Evolutionary conservation across 37 sponge, comb jelly and placozoan species (phyloP), one percentile per base, ranked within the genome.

Genomic region (Mnemiopsis leidyi): DNA sequence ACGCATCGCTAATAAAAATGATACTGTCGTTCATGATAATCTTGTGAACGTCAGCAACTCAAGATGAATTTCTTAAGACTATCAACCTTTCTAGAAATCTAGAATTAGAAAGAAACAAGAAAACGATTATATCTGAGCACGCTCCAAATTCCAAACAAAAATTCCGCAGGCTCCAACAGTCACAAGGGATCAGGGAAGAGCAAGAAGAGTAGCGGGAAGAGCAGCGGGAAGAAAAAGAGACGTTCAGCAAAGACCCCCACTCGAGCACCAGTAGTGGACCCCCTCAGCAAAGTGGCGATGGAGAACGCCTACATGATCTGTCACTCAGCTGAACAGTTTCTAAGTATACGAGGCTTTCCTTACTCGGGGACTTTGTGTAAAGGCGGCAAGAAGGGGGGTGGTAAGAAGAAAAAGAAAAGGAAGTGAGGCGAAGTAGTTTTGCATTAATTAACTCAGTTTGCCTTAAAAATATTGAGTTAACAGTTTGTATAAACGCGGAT

Each of bases 371-470:
- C 90, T 3, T 32, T 32, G 90, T 85, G 90, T 28, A 85, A 85
- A 37, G 90, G 90, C 18, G 90, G 90, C 9, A 37, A 37, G 26
- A 85, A 85, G 90, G 36, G 36, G 48, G 61, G 61, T 1, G 90
- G 90, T 25, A 40, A 40, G 90, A 39, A 39, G 26, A 85, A 85
- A 37, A 85, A 85, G 61, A 85, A 85, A 28, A 39, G 82, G 82
- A 79, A 79, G 37, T 79, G 37, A 79, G 7, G 82, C n/a, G n/a
- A n/a, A n/a, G n/a, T n/a, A n/a, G n/a, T n/a, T n/a, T n/a, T n/a
- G n/a, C n/a, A n/a, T n/a, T n/a, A n/a, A n/a, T n/a, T n/a, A n/a
- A n/a, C n/a, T n/a, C n/a, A n/a, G n/a, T n/a, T n/a, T n/a, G n/a
- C n/a, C n/a, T n/a, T n/a, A n/a, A n/a, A n/a, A n/a, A n/a, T n/a